Evolutionary conservation across 2,797 vertebrate genomes (phyloP), one percentile per base, ranked within the genome.

Genomic region (Sebastes hopkinsi): DNA sequence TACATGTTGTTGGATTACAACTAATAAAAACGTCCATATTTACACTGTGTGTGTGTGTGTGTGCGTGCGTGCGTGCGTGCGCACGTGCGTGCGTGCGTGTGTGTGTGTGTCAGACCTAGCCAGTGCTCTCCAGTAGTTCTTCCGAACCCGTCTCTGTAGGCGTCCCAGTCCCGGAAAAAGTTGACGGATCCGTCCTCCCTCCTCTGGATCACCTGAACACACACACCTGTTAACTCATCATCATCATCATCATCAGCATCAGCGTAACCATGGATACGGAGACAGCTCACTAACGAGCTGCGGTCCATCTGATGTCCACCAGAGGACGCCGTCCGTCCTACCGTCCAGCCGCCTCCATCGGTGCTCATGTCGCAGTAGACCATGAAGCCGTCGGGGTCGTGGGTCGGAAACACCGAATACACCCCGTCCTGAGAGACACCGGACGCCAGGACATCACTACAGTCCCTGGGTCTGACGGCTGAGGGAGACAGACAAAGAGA

Each of bases 291-390:
- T 67, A 56, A 72, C 9, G 1, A 64, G 62, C 36, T 61, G 55
- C 67, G 67, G 68, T 61, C n/a, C 83, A 72, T 80, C 23, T 38
- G 30, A 30, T 67, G 13, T 60, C 25, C 36, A 29, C 71, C 32
- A 61, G n/a, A 76, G 67, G 73, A 58, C 32, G 8, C 27, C 27
- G 27, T 27, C 32, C 8, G 32, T 32, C 32, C 32, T 32, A 38
- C 36, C 36, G 36, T 42, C 98, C 98, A 99, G 71, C 98, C 98
- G 0, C 98, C 98, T 1, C 97, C 97, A 0, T 98, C 97, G 0
- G 97, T 97, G 1, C 85, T 97, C 98, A 99, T 98, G 94, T 99
- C 98, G 0, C 98, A 99, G 92, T 96, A 99, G 73, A 98, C 98
- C 95, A 97, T 97, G 94, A 99, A 99, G 75, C 98, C 98, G 0